Base-by-base conservation (phyloP, 92 coral and sea anemone genomes). In the Palythoa heliodiscus region DNA sequence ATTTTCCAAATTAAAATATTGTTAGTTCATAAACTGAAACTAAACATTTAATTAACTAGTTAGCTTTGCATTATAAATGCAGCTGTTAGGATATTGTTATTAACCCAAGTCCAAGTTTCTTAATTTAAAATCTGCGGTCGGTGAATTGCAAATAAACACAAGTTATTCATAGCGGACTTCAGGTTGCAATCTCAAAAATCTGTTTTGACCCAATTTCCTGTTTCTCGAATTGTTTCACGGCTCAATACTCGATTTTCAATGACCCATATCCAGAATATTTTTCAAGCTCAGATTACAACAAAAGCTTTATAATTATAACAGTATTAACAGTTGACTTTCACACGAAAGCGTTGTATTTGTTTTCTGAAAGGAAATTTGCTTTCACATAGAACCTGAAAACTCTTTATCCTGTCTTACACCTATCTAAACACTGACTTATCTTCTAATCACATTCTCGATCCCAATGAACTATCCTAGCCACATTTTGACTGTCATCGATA, bases 171-270 rank as follows among this genome's bases (percentile, higher is more conserved):
- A 47, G 23, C 11, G 74, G 15, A 52, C 8, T 35, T 69, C 23
- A 13, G 61, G 16, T 43, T 70, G 84, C 73, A 52, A 8, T 80
- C 58, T 4, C 52, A 43, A n/a, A 19, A 50, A 22, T 17, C 57
- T 25, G n/a, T 63, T 64, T 80, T 66, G 13, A 15, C 17, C 48
- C 72, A 23, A 80, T 80, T 80, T 80, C 84, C 84, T 43, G 74
- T 78, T 64, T 80, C 60, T 58, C 23, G 73, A 66, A 66, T 64
- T 80, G 84, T 66, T 66, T 53, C 23, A 50, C 22, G 4, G 35
- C 13, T 6, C 17, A 16, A n/a, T 15, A 37, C 70, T 75, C 12
- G 52, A 53, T 55, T 57, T 58, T 47, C 70, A 78, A 63, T 63
- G 19, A 63, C 55, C 71, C 72, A 78, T 57, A 12, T 54, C 7